Percentiles rank a stretch among this genome's conserved stretches.
phyloP scores from a whole-genome alignment of 2,113 vertebrate species.

The Gymnarchus niloticus region DNA sequence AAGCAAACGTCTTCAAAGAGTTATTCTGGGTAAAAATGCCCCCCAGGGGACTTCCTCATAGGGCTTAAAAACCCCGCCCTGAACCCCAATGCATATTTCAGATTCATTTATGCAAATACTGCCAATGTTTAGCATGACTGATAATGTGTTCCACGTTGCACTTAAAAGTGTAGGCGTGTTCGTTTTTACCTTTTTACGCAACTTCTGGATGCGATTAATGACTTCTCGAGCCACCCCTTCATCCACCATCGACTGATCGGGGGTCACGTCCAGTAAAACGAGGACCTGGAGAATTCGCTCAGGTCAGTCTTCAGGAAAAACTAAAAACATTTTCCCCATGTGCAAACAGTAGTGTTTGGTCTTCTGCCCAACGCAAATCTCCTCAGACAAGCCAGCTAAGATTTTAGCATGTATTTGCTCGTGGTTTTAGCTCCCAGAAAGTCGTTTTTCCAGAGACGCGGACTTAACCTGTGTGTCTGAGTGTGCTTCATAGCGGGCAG shows the following conservation, averaged over 20 bases:
- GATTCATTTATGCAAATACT: background rate
- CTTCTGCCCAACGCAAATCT: background rate
- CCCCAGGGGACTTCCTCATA: background rate
- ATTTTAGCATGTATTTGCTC: background rate
- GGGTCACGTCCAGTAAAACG: slow-evolving; percentile 83
- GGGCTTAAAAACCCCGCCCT: background rate
- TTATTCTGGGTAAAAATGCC: background rate
- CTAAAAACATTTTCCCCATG: background rate
- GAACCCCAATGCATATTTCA: background rate
- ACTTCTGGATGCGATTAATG: slow-evolving; percentile 97
- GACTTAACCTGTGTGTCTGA: slow-evolving; percentile 94
- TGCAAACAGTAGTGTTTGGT: background rate
- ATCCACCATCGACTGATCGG: slow-evolving; percentile 92
- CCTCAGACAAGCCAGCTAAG: background rate
- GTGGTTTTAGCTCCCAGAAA: background rate
- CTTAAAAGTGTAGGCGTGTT: background rate
- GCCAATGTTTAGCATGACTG: background rate
- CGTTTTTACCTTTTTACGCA: slow-evolving; percentile 84
- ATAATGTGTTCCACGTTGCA: background rate
- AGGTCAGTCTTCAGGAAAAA: background rate
- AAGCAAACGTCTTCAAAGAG: background rate
- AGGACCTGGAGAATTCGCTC: slow-evolving; percentile 63
- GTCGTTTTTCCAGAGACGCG: too few species aligned
- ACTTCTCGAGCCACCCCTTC: slow-evolving; percentile 94
- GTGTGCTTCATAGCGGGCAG: slow-evolving; percentile 83